A percentile compares a stretch with the other conserved stretches of the same genome.
phyloP scores from a whole-genome alignment of 2,797 vertebrate species.

The Rallus crepitans region DNA sequence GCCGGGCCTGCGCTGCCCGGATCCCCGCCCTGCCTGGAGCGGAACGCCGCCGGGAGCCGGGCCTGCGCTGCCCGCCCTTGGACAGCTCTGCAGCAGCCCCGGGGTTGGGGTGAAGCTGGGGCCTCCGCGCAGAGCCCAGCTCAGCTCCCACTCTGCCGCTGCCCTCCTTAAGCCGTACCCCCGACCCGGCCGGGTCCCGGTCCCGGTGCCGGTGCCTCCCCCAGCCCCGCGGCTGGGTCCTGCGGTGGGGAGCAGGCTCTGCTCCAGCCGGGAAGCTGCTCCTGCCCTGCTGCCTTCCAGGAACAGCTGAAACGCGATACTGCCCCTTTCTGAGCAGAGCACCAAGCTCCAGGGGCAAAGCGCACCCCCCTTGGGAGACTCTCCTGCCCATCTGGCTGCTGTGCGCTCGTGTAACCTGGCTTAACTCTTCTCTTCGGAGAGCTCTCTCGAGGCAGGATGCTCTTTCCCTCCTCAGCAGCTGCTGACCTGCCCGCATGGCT shows the following conservation, averaged over 20 bases:
- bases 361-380: too few species aligned
- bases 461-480: rapidly evolving
- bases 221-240: background rate
- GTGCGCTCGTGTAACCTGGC: too few species aligned
- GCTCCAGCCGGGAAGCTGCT: background rate
- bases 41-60: too few species aligned
- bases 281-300: background rate
- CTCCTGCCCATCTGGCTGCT: too few species aligned
- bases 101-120: background rate
- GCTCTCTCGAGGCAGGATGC: background rate
- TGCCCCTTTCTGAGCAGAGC: background rate
- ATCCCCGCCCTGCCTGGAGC: background rate
- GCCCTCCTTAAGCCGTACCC: too few species aligned
- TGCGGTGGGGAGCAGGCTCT: background rate
- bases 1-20: background rate
- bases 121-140: background rate
- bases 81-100: background rate
- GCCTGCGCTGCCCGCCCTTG: background rate
- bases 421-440: too few species aligned
- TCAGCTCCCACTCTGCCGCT: background rate
- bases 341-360: background rate
- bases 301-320: background rate
- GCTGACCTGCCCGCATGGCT: background rate
- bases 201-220: background rate
- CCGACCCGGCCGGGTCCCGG: background rate